These are phyloP conservation scores for Taphrorychus bicolor DNA, from an alignment of 2,888 invertebrate genomes.

Conservation along the genomic window DNA sequence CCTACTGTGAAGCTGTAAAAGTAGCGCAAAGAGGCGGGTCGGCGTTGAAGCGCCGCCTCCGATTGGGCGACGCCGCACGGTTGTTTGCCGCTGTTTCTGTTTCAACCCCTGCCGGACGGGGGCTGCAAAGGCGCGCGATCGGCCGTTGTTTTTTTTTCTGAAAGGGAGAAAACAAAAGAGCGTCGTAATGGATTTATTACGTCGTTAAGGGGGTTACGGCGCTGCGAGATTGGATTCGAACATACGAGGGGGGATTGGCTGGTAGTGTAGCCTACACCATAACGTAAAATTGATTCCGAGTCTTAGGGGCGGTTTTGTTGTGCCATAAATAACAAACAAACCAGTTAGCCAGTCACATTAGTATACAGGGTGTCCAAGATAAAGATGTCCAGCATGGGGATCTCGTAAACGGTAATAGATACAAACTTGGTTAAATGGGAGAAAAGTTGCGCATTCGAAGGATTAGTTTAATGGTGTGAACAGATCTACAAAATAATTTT, in stretches of 20 bases:
- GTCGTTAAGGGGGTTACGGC: background rate
- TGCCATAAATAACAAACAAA: no score
- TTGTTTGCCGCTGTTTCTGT: conserved; percentile 12
- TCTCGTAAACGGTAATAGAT: no score
- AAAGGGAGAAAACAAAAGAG: background rate
- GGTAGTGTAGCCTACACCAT: no score
- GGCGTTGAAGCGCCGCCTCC: conserved; percentile 9
- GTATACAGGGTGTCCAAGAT: no score
- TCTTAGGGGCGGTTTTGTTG: no score
- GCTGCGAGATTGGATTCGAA: conserved; percentile 13
- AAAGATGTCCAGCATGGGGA: no score
- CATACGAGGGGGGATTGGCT: conserved; percentile 7
- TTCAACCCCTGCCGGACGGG: conserved; percentile 25
- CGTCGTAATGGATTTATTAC: conserved; percentile 11
- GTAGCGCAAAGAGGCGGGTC: conserved; percentile 28
- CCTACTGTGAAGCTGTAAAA: conserved; percentile 37
- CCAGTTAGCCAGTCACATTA: no score
- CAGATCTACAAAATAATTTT: no score
- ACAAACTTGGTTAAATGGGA: no score
- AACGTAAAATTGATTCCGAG: no score
- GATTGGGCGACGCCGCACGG: conserved; percentile 27
- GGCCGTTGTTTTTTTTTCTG: conserved; percentile 12
- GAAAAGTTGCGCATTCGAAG: no score
- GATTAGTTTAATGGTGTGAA: no score
- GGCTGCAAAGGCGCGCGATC: conserved; percentile 11